Evolutionary conservation across 2,113 vertebrate species (phyloP), one percentile per base, ranked within the genome.

Genomic region (Chamaea fasciata): DNA sequence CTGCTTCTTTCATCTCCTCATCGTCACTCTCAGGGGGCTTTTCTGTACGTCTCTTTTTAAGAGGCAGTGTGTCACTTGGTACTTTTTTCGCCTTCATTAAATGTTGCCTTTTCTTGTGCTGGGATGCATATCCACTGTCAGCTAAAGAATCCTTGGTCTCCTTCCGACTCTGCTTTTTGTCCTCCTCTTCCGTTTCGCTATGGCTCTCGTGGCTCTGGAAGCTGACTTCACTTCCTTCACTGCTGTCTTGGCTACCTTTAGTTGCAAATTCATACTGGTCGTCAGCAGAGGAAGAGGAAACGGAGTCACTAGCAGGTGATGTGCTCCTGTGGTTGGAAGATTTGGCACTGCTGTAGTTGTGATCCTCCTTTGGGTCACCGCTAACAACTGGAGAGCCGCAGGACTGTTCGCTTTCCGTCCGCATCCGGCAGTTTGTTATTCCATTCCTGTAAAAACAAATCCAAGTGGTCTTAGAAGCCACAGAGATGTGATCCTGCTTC

Each of bases 1-100:
- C 99, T 8, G 99, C 99, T 98, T 99, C 99, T 96, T 99, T 99
- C 99, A 99, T 99, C 98, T 99, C 99, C 98, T 99, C 99, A 41
- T 99, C 99, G 3, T 99, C 99, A 80, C 99, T 99, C 97, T 99
- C 99, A 1, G 99, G 99, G 78, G 99, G 98, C 97, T 99, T 99
- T 96, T 99, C 98, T 20, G 98, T 98, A 68, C 99, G 98, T 98
- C 99, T 99, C 98, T 99, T 99, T 98, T 99, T 99, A 98, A 99
- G 98, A 93, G 99, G 99, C 98, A 99, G 98, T 49, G 99, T 98
- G 98, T 99, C 99, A 97, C 98, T 98, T 62, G 98, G 98, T 90
- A 98, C 98, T 98, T 98, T 98, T 96, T 98, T 98, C 74, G 85
- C 98, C 98, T 99, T 99, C 98, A 98, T 98, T 97, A 99, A 98